These are phyloP conservation scores for Mercenaria mercenaria DNA, from an alignment of 1,140 invertebrate species.

Conservation along the genomic window DNA sequence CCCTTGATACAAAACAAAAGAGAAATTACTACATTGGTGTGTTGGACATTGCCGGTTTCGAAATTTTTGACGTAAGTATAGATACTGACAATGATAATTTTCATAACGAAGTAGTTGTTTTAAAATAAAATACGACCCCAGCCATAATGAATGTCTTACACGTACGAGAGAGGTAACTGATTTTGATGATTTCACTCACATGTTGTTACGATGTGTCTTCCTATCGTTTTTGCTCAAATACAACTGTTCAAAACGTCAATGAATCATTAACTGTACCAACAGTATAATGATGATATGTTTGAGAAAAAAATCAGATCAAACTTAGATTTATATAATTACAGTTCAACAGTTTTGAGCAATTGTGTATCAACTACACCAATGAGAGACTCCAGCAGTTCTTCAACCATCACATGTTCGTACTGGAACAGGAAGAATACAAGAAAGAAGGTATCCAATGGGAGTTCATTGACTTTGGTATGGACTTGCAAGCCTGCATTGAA, in stretches of 20 bases:
- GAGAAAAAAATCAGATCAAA: no score
- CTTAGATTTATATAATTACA: constrained; percentile 87
- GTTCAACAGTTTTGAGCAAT: constrained; percentile 99
- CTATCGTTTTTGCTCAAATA: no score
- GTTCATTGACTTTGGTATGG: constrained; percentile 99
- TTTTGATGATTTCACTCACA: no score
- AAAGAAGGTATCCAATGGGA: constrained; percentile 99
- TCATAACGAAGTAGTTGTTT: no score
- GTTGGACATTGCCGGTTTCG: constrained; percentile 99
- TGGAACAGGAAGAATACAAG: constrained; percentile 99
- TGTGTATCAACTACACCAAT: constrained; percentile 99
- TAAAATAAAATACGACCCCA: no score
- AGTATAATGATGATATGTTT: no score
- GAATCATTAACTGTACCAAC: no score
- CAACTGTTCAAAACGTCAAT: no score
- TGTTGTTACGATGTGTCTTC: no score
- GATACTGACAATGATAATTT: not conserved
- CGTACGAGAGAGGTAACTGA: no score
- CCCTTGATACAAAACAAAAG: constrained; percentile 98
- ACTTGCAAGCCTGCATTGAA: constrained; percentile 98
- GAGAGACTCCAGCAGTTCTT: constrained; percentile 99
- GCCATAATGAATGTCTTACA: no score
- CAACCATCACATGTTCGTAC: constrained; percentile 99
- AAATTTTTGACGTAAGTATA: constrained; percentile 98
- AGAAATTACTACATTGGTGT: constrained; percentile 99